These are phyloP conservation scores for Callaeas wilsoni DNA, from an alignment of 2,113 vertebrate species.

Conservation along the genomic window DNA sequence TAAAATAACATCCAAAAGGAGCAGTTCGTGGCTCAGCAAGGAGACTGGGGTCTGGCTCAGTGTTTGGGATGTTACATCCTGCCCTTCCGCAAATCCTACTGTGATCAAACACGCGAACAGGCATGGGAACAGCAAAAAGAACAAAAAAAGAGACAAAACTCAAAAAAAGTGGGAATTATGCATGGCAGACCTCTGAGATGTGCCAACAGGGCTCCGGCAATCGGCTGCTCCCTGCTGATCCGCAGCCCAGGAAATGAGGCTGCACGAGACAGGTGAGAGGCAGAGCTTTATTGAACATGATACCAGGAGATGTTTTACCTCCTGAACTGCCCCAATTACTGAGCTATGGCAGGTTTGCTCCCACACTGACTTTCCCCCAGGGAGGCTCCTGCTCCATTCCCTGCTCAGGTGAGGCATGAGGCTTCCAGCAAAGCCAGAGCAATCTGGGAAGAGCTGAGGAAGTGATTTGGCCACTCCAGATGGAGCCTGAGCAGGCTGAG, in stretches of 20 bases:
- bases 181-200: neutral
- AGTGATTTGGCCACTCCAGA: neutral
- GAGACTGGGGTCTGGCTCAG: neutral
- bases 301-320: neutral
- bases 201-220: neutral
- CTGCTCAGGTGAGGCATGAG: accelerated
- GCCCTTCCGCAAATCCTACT: neutral
- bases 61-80: neutral
- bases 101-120: neutral
- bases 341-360: neutral
- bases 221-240: neutral
- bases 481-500: neutral
- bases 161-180: neutral
- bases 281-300: neutral
- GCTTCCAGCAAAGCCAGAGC: neutral
- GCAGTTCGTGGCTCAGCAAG: neutral
- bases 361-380: neutral
- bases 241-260: neutral
- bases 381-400: neutral
- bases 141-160: neutral
- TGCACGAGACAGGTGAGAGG: neutral
- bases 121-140: neutral
- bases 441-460: neutral
- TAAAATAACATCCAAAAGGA: neutral
- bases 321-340: neutral